These are phyloP conservation scores for Epirrhoe alternata DNA, from an alignment of 2,888 invertebrate genomes.

Conservation along the genomic window DNA sequence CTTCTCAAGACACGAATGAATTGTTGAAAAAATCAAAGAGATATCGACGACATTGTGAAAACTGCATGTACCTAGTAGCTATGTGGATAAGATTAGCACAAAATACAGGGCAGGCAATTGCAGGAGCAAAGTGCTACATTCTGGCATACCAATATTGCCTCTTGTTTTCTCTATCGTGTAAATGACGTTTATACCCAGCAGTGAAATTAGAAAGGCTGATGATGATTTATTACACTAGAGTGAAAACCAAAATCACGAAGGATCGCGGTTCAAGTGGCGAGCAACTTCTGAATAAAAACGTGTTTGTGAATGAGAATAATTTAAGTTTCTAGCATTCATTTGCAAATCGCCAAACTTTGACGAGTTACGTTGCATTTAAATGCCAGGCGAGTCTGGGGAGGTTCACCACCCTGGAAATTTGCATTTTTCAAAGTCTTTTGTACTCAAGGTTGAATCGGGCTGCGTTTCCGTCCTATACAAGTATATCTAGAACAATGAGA, in stretches of 20 bases:
- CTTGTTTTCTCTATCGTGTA: too few species aligned
- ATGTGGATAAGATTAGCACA: too few species aligned
- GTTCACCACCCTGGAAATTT: conserved; percentile 60
- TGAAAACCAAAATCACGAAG: not conserved
- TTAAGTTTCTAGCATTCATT: conserved; percentile 63
- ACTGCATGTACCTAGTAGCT: too few species aligned
- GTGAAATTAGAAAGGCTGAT: too few species aligned
- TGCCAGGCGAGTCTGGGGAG: conserved; percentile 54
- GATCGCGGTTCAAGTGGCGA: conserved; percentile 1
- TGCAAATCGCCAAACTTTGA: conserved; percentile 71
- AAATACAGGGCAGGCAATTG: too few species aligned
- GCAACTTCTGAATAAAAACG: conserved; percentile 22
- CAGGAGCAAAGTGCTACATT: too few species aligned
- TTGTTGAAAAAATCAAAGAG: too few species aligned
- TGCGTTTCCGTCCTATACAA: conserved; percentile 46
- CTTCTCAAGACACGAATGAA: too few species aligned
- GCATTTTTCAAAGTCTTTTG: conserved; percentile 71
- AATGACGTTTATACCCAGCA: too few species aligned
- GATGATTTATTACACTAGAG: not conserved
- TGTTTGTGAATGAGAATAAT: conserved; percentile 39
- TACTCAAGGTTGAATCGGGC: conserved; percentile 52
- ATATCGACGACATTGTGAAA: too few species aligned
- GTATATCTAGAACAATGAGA: conserved; percentile 43
- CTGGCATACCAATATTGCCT: too few species aligned
- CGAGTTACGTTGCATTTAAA: conserved; percentile 77